phyloP scores from a whole-genome alignment of 2,888 invertebrate species.

The Apodemia duryi region DNA sequence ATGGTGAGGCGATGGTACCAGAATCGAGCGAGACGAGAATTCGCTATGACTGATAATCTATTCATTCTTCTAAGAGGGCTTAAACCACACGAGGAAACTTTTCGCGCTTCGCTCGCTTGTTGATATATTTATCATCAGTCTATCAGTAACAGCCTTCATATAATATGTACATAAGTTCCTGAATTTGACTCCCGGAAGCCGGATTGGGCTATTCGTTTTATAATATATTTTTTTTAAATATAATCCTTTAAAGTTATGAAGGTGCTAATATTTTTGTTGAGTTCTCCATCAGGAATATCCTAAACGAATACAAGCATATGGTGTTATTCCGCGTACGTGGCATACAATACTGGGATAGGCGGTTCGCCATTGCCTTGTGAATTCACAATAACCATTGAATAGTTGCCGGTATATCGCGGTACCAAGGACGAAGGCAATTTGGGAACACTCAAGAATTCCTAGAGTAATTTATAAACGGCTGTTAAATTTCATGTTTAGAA shows the following conservation, averaged over 20 bases:
- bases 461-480: conserved; percentile 11
- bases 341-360: conserved; percentile 54
- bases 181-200: no score
- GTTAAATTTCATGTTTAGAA: conserved; percentile 9
- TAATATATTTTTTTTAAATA: no score
- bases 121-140: no score
- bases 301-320: background rate
- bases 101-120: no score
- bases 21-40: no score
- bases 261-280: background rate
- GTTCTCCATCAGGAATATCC: background rate
- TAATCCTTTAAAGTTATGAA: background rate
- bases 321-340: conserved; percentile 15
- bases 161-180: no score
- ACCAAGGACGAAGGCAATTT: conserved; percentile 29
- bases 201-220: no score
- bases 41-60: no score
- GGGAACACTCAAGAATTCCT: conserved; percentile 28
- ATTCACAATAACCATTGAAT: conserved; percentile 46
- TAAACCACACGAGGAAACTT: no score
- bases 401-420: conserved; percentile 29
- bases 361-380: conserved; percentile 43
- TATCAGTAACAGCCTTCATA: no score
- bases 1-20: no score
- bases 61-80: no score